A percentile compares a stretch with the other conserved stretches of the same genome.
These are phyloP conservation scores for Palaemon carinicauda DNA, from an alignment of 1,140 invertebrate genomes.

Conservation along the genomic window DNA sequence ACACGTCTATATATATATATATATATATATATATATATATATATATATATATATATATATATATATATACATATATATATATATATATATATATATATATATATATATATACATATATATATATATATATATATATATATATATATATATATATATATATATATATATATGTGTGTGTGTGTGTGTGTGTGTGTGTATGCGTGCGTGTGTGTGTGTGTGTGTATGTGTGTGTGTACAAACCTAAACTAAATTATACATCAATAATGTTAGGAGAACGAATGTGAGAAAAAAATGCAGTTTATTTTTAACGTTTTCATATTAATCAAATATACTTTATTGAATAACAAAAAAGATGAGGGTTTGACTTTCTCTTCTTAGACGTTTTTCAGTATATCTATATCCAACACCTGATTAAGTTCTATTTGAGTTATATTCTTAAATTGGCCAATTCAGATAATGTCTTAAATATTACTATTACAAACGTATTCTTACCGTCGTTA, in stretches of 20 bases:
- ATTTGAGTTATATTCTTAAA: too few relatives aligned
- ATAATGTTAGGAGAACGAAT: too few relatives aligned
- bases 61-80: background rate
- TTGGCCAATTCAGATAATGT: too few relatives aligned
- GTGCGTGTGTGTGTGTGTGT: background rate
- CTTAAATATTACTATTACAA: too few relatives aligned
- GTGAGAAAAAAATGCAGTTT: too few relatives aligned
- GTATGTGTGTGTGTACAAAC: background rate
- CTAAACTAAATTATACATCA: too few relatives aligned
- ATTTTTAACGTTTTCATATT: too few relatives aligned
- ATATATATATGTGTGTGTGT: background rate
- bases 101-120: background rate
- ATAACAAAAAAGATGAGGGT: background rate
- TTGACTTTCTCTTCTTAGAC: too few relatives aligned
- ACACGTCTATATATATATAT: conserved; percentile 17
- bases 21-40: conserved; percentile 21
- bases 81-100: conserved; percentile 2
- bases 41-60: background rate
- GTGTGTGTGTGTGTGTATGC: background rate
- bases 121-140: conserved; percentile 2
- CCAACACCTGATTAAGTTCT: too few relatives aligned
- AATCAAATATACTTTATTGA: background rate
- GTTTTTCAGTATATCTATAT: too few relatives aligned
- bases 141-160: conserved; percentile 2
- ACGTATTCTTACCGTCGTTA: too few relatives aligned